Base-by-base conservation (phyloP, 1,140 invertebrate species). In the Batillaria attramentaria region DNA sequence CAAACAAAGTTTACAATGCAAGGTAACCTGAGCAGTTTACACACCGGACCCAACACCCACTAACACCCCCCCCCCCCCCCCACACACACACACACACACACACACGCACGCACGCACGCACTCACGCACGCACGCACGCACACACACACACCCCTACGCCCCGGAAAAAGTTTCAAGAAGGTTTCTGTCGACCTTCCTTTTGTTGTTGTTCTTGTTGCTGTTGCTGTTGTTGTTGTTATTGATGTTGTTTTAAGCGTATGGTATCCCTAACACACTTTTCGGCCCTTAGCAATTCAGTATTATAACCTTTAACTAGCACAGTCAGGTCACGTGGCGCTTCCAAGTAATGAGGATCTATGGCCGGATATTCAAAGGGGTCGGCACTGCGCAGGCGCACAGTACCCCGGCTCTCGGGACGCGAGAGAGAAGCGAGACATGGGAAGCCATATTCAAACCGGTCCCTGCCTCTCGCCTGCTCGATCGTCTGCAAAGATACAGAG, bases 321-420 rank as follows among this genome's bases (percentile, higher is more conserved):
- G 86, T 80, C 0, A 85, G 70, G 66, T 89, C 88, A 31, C 83
- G 62, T 13, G 72, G 70, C 20, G 84, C 43, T 16, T 37, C 83
- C 50, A 79, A 84, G 83, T 84, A 92, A 42, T 80, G 85, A 0
- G 97, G 97, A 89, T 96, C 95, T 20, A 98, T 95, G 2, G 95
- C 92, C 0, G 97, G 97, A 81, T 94, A 92, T 1, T 94, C 92
- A 10, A 94, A 93, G 0, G 97, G 97, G 90, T 98, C 95, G 37
- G 91, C 92, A 39, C 70, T 79, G 81, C 87, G 66, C 72, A 91
- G 77, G 33, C 79, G 75, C 72, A 88, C 72, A 80, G 84, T 77
- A 79, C 91, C 81, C 46, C 84, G 39, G 65, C 75, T 90, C 37
- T 75, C 85, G 74, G 79, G 88, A 28, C 79, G 81, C 2, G 84